These are phyloP conservation scores for Bos javanicus DNA, from an alignment of 2,113 vertebrate species.

Conservation along the genomic window DNA sequence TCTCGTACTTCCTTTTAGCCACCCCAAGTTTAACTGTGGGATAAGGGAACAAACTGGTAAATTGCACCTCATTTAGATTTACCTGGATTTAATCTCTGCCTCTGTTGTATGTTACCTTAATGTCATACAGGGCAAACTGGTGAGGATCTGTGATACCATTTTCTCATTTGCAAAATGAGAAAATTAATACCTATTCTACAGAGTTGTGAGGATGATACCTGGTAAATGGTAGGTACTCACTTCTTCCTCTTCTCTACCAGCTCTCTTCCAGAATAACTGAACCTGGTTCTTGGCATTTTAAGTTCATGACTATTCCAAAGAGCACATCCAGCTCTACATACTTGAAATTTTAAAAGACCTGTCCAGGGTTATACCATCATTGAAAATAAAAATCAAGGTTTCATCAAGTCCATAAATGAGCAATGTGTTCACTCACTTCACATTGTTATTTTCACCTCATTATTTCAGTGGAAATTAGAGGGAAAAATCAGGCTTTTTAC, in stretches of 20 bases:
- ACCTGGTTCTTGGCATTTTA: conserved; percentile 6
- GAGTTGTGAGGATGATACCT: conserved; percentile 11
- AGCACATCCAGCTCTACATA: background rate
- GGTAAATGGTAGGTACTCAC: background rate
- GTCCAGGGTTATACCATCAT: background rate
- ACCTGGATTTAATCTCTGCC: background rate
- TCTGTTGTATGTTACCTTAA: background rate
- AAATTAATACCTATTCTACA: background rate
- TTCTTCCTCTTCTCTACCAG: conserved; percentile 14
- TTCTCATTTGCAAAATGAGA: conserved; percentile 39
- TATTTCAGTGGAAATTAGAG: conserved; percentile 30
- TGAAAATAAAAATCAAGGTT: conserved; percentile 5
- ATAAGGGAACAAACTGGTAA: conserved; percentile 8
- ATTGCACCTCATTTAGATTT: conserved; percentile 18
- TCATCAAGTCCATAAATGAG: background rate
- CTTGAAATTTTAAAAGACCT: background rate
- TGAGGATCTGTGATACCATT: background rate
- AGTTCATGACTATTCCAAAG: background rate
- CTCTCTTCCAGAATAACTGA: conserved; percentile 1
- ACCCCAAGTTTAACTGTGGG: background rate
- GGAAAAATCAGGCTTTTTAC: background rate
- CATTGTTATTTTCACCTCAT: background rate
- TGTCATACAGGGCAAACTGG: background rate
- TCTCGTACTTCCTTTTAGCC: background rate
- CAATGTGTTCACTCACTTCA: background rate